Conservation (phyloP, 1,140 invertebrate species). For the Solen grandis region DNA sequence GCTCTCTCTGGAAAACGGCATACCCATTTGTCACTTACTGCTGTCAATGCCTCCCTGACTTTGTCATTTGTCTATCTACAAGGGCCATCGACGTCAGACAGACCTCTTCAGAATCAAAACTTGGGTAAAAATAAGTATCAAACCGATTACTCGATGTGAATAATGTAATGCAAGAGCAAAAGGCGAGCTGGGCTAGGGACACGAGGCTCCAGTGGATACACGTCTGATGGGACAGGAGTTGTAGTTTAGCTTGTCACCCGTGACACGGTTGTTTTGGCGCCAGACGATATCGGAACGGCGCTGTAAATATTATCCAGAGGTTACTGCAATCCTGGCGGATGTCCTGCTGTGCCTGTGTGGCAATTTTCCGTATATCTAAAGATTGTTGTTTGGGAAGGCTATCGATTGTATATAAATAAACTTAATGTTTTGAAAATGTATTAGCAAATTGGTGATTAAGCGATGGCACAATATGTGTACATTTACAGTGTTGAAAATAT, state of each 20-base stretch:
- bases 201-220: too few relatives aligned
- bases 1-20: neutral
- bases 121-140: constrained; percentile 37
- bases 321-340: too few relatives aligned
- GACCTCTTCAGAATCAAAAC: constrained; percentile 7
- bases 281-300: too few relatives aligned
- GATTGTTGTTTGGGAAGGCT: too few relatives aligned
- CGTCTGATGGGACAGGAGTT: constrained; percentile 8
- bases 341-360: too few relatives aligned
- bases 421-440: too few relatives aligned
- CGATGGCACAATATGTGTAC: too few relatives aligned
- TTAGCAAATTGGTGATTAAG: too few relatives aligned
- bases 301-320: too few relatives aligned
- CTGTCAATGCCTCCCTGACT: neutral
- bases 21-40: constrained; percentile 36
- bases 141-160: constrained; percentile 40
- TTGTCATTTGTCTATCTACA: constrained; percentile 30
- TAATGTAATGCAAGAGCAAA: constrained; percentile 13
- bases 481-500: too few relatives aligned
- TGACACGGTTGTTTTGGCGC: constrained; percentile 46
- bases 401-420: too few relatives aligned
- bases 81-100: constrained; percentile 34
- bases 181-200: neutral
- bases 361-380: too few relatives aligned
- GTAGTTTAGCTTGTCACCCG: neutral